Evolutionary conservation across 2,888 invertebrate genomes (phyloP).

Genomic region (Oxycera nigricornis): DNA sequence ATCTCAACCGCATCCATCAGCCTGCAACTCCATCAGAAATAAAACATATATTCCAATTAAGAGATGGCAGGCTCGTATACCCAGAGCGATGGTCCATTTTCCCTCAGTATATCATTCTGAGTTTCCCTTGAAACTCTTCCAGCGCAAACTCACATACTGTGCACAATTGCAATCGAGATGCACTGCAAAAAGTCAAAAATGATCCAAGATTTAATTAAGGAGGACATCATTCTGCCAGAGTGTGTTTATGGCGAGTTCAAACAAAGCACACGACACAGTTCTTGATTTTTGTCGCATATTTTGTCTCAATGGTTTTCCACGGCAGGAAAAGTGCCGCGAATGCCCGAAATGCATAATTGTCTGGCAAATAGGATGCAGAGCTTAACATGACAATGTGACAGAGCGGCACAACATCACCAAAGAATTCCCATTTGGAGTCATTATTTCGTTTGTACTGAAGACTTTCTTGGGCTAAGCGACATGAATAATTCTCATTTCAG

Average conservation of each 20-base stretch:
- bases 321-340: not conserved
- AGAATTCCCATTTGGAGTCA: constrained; percentile 30
- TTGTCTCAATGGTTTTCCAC: not conserved
- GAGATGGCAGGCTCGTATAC: not conserved
- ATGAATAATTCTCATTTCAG: constrained; percentile 13
- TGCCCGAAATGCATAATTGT: constrained; percentile 26
- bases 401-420: constrained; percentile 31
- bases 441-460: not conserved
- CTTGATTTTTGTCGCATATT: not conserved
- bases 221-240: constrained; percentile 11
- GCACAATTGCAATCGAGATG: not conserved
- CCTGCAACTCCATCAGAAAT: constrained; percentile 11
- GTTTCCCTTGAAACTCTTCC: not conserved
- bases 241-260: not conserved
- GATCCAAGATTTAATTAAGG: constrained; percentile 15
- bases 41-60: constrained; percentile 15
- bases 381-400: constrained; percentile 38
- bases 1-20: constrained; percentile 23
- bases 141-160: not conserved
- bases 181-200: not conserved
- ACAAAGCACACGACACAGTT: not conserved
- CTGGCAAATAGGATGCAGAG: constrained; percentile 36
- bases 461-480: not conserved
- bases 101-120: not conserved
- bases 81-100: not conserved